Evolutionary conservation across 2,797 vertebrate genomes (phyloP).

Genomic region (Esox lucius): DNA sequence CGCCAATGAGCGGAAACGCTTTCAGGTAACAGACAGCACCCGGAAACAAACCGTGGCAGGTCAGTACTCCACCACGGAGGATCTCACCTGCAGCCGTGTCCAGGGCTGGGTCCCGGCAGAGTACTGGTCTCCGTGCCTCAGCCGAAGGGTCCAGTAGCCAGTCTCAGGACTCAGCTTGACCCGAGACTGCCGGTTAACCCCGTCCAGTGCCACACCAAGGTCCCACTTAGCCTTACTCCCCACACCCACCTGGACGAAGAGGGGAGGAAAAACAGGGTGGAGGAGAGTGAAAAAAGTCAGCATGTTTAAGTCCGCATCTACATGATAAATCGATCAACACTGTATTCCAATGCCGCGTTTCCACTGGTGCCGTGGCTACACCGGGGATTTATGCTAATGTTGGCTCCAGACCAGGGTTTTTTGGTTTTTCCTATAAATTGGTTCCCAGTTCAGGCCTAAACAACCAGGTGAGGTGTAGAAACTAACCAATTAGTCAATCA

Average conservation of each 20-base stretch:
- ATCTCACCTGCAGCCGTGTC: constrained; percentile 49
- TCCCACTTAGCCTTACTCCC: constrained; percentile 86
- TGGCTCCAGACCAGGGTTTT: too few species aligned
- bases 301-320: too few species aligned
- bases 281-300: too few species aligned
- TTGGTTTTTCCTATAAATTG: too few species aligned
- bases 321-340: too few species aligned
- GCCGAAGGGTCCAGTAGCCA: constrained; percentile 84
- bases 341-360: too few species aligned
- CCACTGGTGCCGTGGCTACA: too few species aligned
- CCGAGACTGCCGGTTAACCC: constrained; percentile 67
- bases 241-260: constrained; percentile 73
- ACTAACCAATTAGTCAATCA: too few species aligned
- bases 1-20: neutral
- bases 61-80: neutral
- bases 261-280: neutral
- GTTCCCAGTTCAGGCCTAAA: too few species aligned
- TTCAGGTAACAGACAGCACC: neutral
- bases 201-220: constrained; percentile 79
- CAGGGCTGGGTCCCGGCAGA: constrained; percentile 80
- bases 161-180: constrained; percentile 81
- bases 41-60: neutral
- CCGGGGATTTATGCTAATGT: too few species aligned
- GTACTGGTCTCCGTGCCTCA: constrained; percentile 73
- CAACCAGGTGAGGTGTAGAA: too few species aligned